phyloP scores from a whole-genome alignment of 2,113 vertebrate genomes.

The Dicentrarchus labrax region DNA sequence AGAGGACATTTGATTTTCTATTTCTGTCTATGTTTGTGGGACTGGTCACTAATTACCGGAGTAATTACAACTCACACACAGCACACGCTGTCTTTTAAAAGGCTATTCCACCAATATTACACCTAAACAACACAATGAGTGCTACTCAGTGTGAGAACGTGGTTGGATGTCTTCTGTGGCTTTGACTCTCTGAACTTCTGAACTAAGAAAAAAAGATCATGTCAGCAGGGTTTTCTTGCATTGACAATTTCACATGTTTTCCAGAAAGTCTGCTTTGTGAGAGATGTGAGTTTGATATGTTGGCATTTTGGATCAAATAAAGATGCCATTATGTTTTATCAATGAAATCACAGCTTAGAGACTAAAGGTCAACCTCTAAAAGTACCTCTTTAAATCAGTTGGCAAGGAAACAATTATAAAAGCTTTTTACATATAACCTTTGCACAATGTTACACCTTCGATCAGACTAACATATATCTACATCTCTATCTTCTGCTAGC shows the following conservation, averaged over 20 bases:
- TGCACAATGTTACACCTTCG: too few relatives aligned
- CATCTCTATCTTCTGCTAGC: too few relatives aligned
- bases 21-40: not conserved
- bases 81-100: not conserved
- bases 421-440: not conserved
- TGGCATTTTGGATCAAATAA: not conserved
- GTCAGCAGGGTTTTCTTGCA: not conserved
- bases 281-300: not conserved
- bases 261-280: not conserved
- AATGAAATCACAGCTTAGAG: not conserved
- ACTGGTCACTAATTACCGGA: not conserved
- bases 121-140: not conserved
- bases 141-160: not conserved
- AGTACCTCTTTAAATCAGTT: not conserved
- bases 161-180: not conserved
- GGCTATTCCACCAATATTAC: not conserved
- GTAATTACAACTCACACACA: not conserved
- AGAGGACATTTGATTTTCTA: not conserved
- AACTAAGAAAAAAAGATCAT: not conserved
- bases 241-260: not conserved
- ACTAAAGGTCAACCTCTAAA: not conserved
- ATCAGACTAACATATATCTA: too few relatives aligned
- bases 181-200: not conserved
- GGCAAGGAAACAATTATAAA: not conserved
- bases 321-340: not conserved